Conservation (phyloP, 2,888 invertebrate genomes). For the Mesoligia furuncula region DNA sequence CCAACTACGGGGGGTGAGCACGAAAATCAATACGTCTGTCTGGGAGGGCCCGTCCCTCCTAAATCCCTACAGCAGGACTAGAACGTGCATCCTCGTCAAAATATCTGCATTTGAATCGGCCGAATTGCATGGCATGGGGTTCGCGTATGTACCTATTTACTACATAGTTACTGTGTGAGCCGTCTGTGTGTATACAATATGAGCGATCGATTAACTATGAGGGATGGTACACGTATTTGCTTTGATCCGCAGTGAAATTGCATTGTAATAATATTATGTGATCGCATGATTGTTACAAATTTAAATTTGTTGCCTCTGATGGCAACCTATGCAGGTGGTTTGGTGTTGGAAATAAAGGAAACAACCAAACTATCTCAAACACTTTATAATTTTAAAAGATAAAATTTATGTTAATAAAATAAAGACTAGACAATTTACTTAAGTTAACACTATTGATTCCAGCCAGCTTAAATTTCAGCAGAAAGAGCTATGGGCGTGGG, state of each 20-base stretch:
- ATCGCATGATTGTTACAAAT: constrained; percentile 1
- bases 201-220: constrained; percentile 51
- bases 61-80: constrained; percentile 66
- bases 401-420: too few species aligned
- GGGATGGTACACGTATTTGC: constrained; percentile 30
- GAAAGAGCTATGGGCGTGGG: too few species aligned
- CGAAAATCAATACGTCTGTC: constrained; percentile 86
- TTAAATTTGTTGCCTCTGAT: too few species aligned
- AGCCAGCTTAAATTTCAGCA: too few species aligned
- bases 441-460: too few species aligned
- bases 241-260: constrained; percentile 46
- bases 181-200: constrained; percentile 18
- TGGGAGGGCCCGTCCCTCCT: constrained; percentile 82
- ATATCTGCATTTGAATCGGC: constrained; percentile 79
- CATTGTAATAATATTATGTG: constrained; percentile 29
- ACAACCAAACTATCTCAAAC: too few species aligned
- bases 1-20: constrained; percentile 74
- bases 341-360: too few species aligned
- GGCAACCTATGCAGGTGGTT: too few species aligned
- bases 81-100: constrained; percentile 70
- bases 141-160: constrained; percentile 44
- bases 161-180: constrained; percentile 14
- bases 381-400: too few species aligned
- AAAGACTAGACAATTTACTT: too few species aligned
- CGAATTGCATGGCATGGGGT: constrained; percentile 68